Percentiles rank a stretch among this genome's conserved stretches.
These are phyloP conservation scores for Monomorium pharaonis DNA, from an alignment of 1,140 invertebrate species.

Conservation along the genomic window DNA sequence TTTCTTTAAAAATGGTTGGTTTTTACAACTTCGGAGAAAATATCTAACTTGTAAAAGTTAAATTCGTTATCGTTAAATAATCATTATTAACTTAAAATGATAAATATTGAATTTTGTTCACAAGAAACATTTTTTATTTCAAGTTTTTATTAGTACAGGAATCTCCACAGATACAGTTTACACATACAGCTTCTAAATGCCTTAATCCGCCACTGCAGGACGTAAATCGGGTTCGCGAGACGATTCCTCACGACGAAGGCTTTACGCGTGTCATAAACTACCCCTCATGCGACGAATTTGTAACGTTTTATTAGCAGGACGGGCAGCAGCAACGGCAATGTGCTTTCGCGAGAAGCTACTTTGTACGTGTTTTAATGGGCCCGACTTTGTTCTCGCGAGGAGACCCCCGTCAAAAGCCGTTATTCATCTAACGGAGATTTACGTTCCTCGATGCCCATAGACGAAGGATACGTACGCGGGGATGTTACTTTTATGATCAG, in stretches of 20 bases:
- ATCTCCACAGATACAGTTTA: neutral
- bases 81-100: neutral
- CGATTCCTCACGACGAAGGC: constrained; percentile 75
- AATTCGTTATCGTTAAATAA: neutral
- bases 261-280: constrained; percentile 78
- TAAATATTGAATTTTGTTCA: neutral
- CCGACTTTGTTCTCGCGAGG: constrained; percentile 78
- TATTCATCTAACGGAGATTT: constrained; percentile 77
- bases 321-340: constrained; percentile 26
- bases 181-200: neutral
- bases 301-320: constrained; percentile 82
- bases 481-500: constrained; percentile 81
- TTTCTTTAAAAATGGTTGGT: neutral
- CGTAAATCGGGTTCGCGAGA: constrained; percentile 37
- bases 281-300: constrained; percentile 81
- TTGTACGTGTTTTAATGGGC: constrained; percentile 81
- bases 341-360: constrained; percentile 69
- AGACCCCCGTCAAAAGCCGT: constrained; percentile 72
- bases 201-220: constrained; percentile 27
- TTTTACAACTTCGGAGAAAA: neutral
- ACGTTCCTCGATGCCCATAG: constrained; percentile 67
- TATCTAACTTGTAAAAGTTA: neutral
- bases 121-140: neutral
- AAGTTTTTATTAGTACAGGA: neutral
- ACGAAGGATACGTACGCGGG: constrained; percentile 66